Base-by-base conservation (phyloP, 2,797 vertebrate genomes). In the Labeo calbasu region DNA sequence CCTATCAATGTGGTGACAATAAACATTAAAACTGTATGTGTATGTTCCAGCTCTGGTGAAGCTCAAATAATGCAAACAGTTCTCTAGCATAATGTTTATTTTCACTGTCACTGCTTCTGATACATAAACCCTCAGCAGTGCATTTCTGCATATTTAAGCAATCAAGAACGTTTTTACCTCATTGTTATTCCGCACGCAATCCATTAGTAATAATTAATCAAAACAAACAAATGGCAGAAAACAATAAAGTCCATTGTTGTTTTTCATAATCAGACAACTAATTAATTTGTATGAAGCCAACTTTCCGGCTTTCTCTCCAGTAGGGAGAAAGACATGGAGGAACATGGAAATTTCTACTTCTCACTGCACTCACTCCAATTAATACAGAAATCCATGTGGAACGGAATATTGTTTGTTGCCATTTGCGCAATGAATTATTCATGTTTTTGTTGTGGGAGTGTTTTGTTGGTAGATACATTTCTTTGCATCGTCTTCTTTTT, bases 361-460 rank as follows among this genome's bases (percentile, higher is more conserved):
- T 76, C 90, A 89, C 88, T 89, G 90, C 92, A 92, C 92, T 92
- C 93, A 91, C 91, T 93, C 92, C 93, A 94, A 94, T 95, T 95
- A 95, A 92, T 93, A 90, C 90, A 88, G 89, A 92, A 92, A 94
- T 91, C 94, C 93, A 92, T 93, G 92, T 91, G 91, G 94, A 93
- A 94, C 92, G 89, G 89, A 93, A 91, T 91, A 92, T 92, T 93
- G 93, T 94, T 93, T 92, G 90, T 89, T 91, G 85, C 87, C 90
- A 86, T 92, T 93, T 91, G 85, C 88, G 92, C 90, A 90, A 94
- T 95, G 92, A 95, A 95, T 95, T 95, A 95, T 95, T 94, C 90
- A 95, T 94, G 93, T 90, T 93, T 94, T 86, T 73, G 68, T 46
- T 93, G 89, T 90, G 89, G 87, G 89, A 90, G 88, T 88, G 90